Evolutionary conservation across 2,888 invertebrate genomes (phyloP), one percentile per base, ranked within the genome.

Genomic region (Aphidoletes aphidimyza): DNA sequence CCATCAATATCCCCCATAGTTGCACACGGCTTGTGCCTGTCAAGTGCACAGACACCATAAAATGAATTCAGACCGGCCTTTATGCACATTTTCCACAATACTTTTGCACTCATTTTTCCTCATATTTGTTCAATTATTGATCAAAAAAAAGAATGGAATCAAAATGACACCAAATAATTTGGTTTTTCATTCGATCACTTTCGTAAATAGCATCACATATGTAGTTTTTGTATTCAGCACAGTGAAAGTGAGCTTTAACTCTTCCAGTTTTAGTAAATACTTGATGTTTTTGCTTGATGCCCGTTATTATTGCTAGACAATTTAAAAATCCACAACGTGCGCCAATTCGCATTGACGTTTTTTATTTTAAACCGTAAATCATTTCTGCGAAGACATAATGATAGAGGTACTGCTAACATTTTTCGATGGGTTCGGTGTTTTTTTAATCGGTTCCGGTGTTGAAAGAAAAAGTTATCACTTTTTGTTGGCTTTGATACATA

Each of bases 381-480:
- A n/a, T n/a, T n/a, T n/a, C n/a, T n/a, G 17, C 47, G 47, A 47
- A 47, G 47, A 47, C 47, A 39, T 8, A 39, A 11, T 39, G 6
- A 39, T 8, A 39, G 22, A 54, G 14, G 69, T 14, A 69, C 17
- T 9, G 34, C 69, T 14, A 6, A 47, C 2, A 2, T 17, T 19
- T 17, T 69, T 69, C 30, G 69, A 69, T 69, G 69, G 69, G 69
- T 14, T 69, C 30, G 69, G 30, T n/a, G 69, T 14, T 69, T n/a
- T n/a, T n/a, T 69, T 34, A 69, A 30, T 69, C 34, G 69, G 69
- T 69, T 69, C 69, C 69, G 34, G 69, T 69, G 69, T 1, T 69
- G 69, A 30, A 30, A 69, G 26, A 54, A 54, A 54, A 8, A 54
- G 69, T 34, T 34, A 69, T 30, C 69, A 69, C 26, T 69, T 34